Conservation (phyloP, 2,888 invertebrate species). For the Ceraclea dissimilis region DNA sequence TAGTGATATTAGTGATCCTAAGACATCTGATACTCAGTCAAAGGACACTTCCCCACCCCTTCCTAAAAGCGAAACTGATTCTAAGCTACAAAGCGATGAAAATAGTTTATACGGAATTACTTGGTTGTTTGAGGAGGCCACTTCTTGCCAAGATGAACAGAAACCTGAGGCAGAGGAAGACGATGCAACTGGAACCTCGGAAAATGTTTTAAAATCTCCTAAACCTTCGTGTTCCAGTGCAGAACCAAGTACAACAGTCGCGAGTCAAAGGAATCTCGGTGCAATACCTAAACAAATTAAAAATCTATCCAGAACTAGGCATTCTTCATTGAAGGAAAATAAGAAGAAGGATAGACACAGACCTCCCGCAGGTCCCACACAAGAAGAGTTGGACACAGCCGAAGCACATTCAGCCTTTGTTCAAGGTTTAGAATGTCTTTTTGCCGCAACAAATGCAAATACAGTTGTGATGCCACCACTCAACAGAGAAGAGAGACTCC, state of each 20-base stretch:
- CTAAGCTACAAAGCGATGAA: conserved; percentile 33
- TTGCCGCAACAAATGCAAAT: conserved; percentile 45
- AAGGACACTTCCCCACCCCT: conserved; percentile 20
- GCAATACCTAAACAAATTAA: conserved; percentile 63
- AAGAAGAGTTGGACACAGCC: conserved; percentile 43
- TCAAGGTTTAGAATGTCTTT: conserved; percentile 47
- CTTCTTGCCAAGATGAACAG: conserved; percentile 33
- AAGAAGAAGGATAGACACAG: conserved; percentile 46
- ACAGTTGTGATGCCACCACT: conserved; percentile 44
- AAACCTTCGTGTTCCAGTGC: conserved; percentile 41
- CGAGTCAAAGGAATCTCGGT: conserved; percentile 56
- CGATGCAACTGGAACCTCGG: conserved; percentile 22
- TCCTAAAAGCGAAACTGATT: conserved; percentile 20
- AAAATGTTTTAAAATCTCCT: conserved; percentile 26
- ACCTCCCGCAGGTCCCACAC: conserved; percentile 35
- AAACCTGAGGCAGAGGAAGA: conserved; percentile 24
- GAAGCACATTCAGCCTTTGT: conserved; percentile 51
- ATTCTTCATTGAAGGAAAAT: conserved; percentile 52
- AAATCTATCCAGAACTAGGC: conserved; percentile 47
- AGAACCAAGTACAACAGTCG: conserved; percentile 36
- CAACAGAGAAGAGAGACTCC: conserved; percentile 36
- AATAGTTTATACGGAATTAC: conserved; percentile 43
- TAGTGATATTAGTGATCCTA: conserved; percentile 31
- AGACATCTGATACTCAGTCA: conserved; percentile 34
- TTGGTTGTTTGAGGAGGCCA: conserved; percentile 44